Evolutionary conservation across 2,888 invertebrate genomes (phyloP).

Genomic region (Eurois occulta): DNA sequence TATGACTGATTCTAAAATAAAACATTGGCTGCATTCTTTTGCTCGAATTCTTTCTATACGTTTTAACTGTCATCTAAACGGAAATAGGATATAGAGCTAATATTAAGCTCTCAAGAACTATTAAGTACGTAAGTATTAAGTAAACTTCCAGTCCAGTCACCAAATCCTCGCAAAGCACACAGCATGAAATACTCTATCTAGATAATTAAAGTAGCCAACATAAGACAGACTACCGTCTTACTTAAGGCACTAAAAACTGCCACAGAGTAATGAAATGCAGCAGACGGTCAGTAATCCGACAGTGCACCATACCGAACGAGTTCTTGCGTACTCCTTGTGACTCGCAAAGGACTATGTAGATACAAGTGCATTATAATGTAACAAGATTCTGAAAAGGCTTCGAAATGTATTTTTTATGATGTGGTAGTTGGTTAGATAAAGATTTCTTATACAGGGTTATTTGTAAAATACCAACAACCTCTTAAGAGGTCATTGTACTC

Average conservation of each 20-base stretch:
- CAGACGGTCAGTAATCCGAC: slow-evolving; percentile 50
- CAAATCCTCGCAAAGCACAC: not conserved
- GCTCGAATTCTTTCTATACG: not conserved
- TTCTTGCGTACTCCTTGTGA: slow-evolving; percentile 45
- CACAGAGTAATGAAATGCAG: slow-evolving; percentile 54
- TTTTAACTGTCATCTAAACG: not conserved
- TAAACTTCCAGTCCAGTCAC: no score
- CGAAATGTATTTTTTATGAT: slow-evolving; percentile 14
- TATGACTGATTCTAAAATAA: no score
- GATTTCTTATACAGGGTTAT: no score
- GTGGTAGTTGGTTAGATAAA: not conserved
- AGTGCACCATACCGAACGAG: slow-evolving; percentile 29
- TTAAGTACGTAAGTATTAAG: no score
- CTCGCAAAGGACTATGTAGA: slow-evolving; percentile 57
- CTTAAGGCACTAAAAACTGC: slow-evolving; percentile 37
- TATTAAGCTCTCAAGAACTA: not conserved
- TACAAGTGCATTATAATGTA: slow-evolving; percentile 34
- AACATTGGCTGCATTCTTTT: not conserved
- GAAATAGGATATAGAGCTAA: not conserved
- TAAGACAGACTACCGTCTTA: not conserved
- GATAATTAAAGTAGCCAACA: not conserved
- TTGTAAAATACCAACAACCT: no score
- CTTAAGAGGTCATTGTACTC: no score
- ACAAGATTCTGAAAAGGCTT: slow-evolving; percentile 12
- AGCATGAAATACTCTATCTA: not conserved